phyloP scores from a whole-genome alignment of 2,888 invertebrate species.

The Dendrolimus houi region DNA sequence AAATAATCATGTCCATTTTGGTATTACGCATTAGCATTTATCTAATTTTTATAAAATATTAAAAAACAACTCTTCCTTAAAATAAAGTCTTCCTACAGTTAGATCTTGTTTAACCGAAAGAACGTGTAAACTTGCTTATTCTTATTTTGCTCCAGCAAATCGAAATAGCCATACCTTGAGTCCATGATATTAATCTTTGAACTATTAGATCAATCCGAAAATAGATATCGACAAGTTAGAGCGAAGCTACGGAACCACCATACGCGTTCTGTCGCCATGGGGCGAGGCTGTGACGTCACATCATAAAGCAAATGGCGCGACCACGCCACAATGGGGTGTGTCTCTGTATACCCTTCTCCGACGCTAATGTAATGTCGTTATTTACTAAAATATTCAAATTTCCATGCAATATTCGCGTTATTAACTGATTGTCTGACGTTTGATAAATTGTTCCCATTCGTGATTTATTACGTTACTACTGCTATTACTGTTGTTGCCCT shows the following conservation, averaged over 20 bases:
- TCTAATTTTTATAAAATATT: too few relatives aligned
- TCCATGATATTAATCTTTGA: not conserved
- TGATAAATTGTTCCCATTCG: not conserved
- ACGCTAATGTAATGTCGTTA: constrained; percentile 8
- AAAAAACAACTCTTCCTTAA: too few relatives aligned
- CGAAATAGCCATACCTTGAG: not conserved
- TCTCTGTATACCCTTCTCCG: constrained; percentile 32
- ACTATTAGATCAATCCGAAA: constrained; percentile 4
- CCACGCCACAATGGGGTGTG: constrained; percentile 46
- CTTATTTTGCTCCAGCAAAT: not conserved
- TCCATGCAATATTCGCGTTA: constrained; percentile 14
- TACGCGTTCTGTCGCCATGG: constrained; percentile 20
- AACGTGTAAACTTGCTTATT: not conserved
- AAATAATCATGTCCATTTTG: too few relatives aligned
- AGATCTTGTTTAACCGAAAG: too few relatives aligned
- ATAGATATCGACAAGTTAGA: constrained; percentile 9
- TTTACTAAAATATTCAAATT: constrained; percentile 16
- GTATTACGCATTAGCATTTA: too few relatives aligned
- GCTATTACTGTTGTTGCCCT: too few relatives aligned
- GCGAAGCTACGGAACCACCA: constrained; percentile 10
- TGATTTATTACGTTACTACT: too few relatives aligned
- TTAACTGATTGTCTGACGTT: constrained; percentile 2
- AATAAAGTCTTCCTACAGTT: too few relatives aligned
- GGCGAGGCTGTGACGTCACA: constrained; percentile 60
- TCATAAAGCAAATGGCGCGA: constrained; percentile 34